Conservation (phyloP, 2,113 vertebrate species). For the Maylandia zebra region DNA sequence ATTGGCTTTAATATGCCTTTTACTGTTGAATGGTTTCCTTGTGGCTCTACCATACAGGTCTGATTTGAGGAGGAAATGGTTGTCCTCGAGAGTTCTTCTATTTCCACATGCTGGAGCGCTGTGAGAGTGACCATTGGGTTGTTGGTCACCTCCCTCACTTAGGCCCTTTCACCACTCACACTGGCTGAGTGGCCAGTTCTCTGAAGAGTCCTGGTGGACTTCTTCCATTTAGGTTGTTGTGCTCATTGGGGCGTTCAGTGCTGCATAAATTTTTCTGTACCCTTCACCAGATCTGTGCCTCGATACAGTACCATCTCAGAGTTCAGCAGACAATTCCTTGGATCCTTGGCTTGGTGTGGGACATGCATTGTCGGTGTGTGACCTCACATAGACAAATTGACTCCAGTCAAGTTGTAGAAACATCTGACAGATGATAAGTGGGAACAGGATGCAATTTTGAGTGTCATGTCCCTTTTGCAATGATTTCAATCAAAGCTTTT, state of each 20-base stretch:
- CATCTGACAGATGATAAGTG: not conserved
- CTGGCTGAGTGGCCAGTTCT: not conserved
- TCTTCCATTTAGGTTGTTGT: not conserved
- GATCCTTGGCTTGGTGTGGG: not conserved
- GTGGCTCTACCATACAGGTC: not conserved
- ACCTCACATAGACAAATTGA: fast-evolving
- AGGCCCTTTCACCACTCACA: not conserved
- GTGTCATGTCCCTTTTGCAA: not conserved
- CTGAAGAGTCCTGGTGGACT: not conserved
- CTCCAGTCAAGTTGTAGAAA: not conserved
- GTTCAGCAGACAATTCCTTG: not conserved
- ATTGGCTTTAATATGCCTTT: not conserved
- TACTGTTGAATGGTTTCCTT: not conserved
- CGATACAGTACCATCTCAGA: not conserved
- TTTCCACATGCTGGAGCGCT: not conserved
- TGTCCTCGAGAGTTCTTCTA: fast-evolving
- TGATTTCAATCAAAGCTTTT: not conserved
- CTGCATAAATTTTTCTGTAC: not conserved
- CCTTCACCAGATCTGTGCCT: not conserved
- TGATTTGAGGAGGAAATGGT: not conserved
- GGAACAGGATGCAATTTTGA: not conserved
- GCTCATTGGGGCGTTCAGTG: not conserved
- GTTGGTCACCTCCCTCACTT: not conserved
- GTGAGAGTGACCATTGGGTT: not conserved
- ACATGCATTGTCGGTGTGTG: not conserved